Base-by-base conservation (phyloP, 2,797 vertebrate species). In the Chelon auratus region DNA sequence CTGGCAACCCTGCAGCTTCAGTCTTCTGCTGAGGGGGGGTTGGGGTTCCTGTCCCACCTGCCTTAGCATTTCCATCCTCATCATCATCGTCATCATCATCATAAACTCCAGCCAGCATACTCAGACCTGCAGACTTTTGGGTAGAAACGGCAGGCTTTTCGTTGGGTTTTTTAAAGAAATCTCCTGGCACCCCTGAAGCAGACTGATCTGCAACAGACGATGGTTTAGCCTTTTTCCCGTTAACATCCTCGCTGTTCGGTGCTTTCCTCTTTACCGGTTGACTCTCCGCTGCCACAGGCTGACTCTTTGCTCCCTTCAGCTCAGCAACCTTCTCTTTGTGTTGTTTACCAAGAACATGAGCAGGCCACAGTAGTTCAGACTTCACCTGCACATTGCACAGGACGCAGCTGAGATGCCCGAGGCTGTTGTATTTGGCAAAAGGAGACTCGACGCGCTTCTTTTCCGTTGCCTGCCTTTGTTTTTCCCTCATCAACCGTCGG, bases 281-380 rank as follows among this genome's bases (percentile, higher is more conserved):
- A 70, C 76, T 75, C 0, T 75, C 77, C 3, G 82, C 85, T 3
- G 13, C 2, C 9, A 9, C 69, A 1, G 86, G 62, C 11, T 90
- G 85, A 54, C 1, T 63, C 52, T 94, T 94, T 20, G 20, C 80
- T 37, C 18, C 91, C 80, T 96, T 97, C n/a, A 97, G 78, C 66
- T 95, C 93, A 5, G 80, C 83, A 47, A 95, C 88, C 62, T 91
- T 96, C 78, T 98, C 97, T 10, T 96, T 96, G 83, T 99, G 98
- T 64, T 93, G 95, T 84, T 97, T 98, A 8, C 98, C 97, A 62
- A 98, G 95, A 55, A 94, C 89, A 52, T 99, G 98, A 0, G 97
- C 94, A 65, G 96, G 95, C 98, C 98, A 99, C 80, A 99, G 89
- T 10, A 97, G 91, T 42, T 98, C 97, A 6, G 92, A 94, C 93